Conservation (phyloP, 2,797 vertebrate genomes). For the Synaphobranchus kaupii region DNA sequence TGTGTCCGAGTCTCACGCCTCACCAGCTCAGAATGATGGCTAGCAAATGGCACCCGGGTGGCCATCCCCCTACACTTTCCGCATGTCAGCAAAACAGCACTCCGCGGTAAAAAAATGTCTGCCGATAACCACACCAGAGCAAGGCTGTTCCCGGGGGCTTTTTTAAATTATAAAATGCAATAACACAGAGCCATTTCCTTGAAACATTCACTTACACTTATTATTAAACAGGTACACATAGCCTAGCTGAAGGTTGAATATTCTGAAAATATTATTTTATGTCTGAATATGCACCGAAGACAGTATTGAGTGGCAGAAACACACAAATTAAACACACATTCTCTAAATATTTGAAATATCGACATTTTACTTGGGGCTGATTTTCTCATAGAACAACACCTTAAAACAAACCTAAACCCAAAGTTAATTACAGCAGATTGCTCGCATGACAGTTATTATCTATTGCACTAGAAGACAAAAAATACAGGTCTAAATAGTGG, state of each 20-base stretch:
- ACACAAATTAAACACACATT: not conserved
- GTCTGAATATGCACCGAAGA: not conserved
- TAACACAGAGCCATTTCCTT: not conserved
- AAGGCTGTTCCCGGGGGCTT: not conserved
- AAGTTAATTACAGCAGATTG: not conserved
- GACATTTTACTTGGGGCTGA: not conserved
- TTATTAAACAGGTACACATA: not conserved
- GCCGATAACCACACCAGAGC: not conserved
- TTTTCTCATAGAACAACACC: not conserved
- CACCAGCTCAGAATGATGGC: constrained; percentile 25
- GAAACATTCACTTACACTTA: not conserved
- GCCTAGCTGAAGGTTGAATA: not conserved
- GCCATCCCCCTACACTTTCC: not conserved
- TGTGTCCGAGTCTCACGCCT: not conserved
- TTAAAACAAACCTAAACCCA: too few species aligned
- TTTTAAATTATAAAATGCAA: not conserved
- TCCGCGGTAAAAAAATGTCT: not conserved
- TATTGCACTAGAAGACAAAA: not conserved
- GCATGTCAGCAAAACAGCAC: not conserved
- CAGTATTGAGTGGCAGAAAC: not conserved
- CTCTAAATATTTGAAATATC: not conserved
- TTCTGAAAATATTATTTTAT: not conserved
- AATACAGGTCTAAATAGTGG: not conserved
- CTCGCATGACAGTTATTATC: not conserved
- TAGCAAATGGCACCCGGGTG: not conserved